phyloP scores from a whole-genome alignment of 2,888 invertebrate genomes.

The Helobdella robusta region DNA sequence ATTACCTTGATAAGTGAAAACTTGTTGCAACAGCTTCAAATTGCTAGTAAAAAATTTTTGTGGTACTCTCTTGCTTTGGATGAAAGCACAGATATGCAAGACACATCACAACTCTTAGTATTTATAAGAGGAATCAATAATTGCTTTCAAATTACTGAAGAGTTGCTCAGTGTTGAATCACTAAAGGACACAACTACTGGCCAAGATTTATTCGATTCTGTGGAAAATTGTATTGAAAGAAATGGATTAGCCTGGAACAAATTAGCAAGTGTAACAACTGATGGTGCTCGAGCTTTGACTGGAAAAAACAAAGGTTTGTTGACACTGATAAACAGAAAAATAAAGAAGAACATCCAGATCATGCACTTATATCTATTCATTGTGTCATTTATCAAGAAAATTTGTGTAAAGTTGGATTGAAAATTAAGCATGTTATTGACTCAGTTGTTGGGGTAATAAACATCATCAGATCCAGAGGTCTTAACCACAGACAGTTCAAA shows the following conservation, averaged over 20 bases:
- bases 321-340: background rate
- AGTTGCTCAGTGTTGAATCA: background rate
- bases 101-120: background rate
- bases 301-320: background rate
- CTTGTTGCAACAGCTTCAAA: background rate
- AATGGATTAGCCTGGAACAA: background rate
- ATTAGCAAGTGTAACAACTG: background rate
- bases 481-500: background rate
- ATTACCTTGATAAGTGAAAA: background rate
- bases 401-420: no score
- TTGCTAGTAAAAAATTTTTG: background rate
- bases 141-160: background rate
- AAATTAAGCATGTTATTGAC: background rate
- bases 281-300: background rate
- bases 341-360: background rate
- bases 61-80: slow-evolving; percentile 6
- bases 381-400: no score
- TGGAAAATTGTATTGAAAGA: background rate
- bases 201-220: background rate
- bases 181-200: background rate
- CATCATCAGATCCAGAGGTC: background rate
- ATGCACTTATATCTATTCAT: no score
- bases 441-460: background rate
- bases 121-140: background rate
- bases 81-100: slow-evolving; percentile 5